phyloP scores from a whole-genome alignment of 2,888 invertebrate genomes.

The Lithophane ornitopus region DNA sequence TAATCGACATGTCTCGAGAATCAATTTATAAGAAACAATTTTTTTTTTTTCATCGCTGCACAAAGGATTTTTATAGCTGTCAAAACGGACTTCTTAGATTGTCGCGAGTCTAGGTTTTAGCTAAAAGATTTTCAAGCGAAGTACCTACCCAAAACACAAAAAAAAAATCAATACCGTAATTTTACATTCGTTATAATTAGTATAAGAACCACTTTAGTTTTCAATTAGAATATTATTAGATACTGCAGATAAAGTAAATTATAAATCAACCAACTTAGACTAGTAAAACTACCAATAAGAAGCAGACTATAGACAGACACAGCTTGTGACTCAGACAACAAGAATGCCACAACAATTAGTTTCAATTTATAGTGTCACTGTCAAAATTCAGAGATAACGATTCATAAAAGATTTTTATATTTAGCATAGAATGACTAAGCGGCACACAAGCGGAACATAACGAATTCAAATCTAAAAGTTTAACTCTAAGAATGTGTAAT shows the following conservation, averaged over 20 bases:
- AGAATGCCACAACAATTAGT: conserved; percentile 30
- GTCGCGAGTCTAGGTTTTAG: neutral
- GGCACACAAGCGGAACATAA: neutral
- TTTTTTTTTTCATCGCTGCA: no score
- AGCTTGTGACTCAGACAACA: conserved; percentile 39
- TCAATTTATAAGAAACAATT: no score
- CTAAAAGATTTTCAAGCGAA: neutral
- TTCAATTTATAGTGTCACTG: conserved; percentile 40
- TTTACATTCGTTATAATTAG: neutral
- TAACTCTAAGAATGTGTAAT: conserved; percentile 19
- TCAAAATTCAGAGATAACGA: conserved; percentile 1
- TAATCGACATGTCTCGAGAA: no score
- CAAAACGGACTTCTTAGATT: no score
- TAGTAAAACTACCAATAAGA: conserved; percentile 14
- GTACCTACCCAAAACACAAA: neutral
- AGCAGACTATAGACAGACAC: neutral
- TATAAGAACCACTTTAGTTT: neutral
- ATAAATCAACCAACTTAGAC: neutral
- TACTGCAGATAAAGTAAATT: neutral
- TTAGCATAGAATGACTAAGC: conserved; percentile 1
- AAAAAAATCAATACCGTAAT: neutral
- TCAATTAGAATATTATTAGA: neutral
- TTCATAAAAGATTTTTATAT: neutral
- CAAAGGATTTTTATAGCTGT: no score
- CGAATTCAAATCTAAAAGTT: conserved; percentile 16